Percentiles rank a stretch among this genome's conserved stretches.
Conservation (phyloP, 2,113 vertebrate species). For the Plectropomus leopardus region DNA sequence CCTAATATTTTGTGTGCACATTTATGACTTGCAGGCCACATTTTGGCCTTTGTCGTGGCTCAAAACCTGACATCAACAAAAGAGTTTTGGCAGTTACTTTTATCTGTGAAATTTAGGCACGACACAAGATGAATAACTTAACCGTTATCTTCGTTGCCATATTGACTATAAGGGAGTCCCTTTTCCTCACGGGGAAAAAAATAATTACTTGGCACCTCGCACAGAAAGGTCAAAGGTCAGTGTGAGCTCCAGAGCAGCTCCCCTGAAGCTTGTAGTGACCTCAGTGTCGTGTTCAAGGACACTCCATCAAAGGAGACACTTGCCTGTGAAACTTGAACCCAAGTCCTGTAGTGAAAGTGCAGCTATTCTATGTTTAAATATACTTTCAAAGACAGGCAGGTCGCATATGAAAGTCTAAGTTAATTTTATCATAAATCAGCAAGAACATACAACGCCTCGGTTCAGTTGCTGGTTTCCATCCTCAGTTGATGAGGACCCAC, state of each 20-base stretch:
- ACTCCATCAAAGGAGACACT: not conserved
- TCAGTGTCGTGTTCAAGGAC: not conserved
- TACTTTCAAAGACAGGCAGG: not conserved
- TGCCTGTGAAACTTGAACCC: not conserved
- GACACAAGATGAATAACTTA: too few species aligned
- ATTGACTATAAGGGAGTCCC: too few species aligned
- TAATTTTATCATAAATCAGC: not conserved
- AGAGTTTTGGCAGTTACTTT: too few species aligned
- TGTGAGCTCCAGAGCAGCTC: not conserved
- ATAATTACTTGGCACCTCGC: not conserved
- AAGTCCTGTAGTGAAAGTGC: too few species aligned
- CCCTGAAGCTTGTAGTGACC: not conserved
- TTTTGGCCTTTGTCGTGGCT: too few species aligned
- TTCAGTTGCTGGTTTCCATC: conserved; percentile 89
- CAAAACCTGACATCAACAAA: too few species aligned
- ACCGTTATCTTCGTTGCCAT: too few species aligned
- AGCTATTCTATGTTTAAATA: not conserved
- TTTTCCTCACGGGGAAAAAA: not conserved
- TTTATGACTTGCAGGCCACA: too few species aligned
- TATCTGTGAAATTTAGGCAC: too few species aligned
- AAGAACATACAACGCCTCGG: conserved; percentile 89
- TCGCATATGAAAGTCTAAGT: conserved; percentile 1
- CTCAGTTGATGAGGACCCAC: conserved; percentile 74
- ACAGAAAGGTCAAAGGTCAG: conserved; percentile 6
- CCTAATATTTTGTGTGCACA: too few species aligned